phyloP scores from a whole-genome alignment of 2,113 vertebrate species.

The Peromyscus leucopus region DNA sequence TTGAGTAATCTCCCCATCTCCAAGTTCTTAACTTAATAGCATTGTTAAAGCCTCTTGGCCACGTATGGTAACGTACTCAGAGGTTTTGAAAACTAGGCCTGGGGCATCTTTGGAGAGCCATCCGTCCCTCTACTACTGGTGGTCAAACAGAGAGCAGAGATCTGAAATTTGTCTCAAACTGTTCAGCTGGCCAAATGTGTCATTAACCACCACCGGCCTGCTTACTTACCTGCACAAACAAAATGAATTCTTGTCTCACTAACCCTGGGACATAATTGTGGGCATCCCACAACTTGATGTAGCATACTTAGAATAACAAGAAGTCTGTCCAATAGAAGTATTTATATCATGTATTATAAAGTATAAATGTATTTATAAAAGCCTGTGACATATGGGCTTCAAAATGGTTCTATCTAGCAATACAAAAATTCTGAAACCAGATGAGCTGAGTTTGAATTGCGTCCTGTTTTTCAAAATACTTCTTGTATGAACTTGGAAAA shows the following conservation, averaged over 20 bases:
- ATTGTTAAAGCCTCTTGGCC: neutral
- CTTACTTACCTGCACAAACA: neutral
- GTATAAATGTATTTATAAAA: neutral
- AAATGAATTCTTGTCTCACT: neutral
- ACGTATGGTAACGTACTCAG: neutral
- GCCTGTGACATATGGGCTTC: neutral
- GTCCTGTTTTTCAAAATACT: conserved; percentile 9
- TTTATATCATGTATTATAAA: neutral
- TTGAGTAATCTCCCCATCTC: neutral
- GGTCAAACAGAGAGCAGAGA: neutral
- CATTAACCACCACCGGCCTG: neutral
- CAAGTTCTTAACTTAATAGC: neutral
- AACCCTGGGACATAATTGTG: neutral
- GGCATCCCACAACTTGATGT: neutral
- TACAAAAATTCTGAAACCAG: neutral
- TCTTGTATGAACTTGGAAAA: neutral
- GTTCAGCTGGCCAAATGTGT: neutral
- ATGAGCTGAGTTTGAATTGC: neutral
- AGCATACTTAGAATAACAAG: conserved; percentile 7
- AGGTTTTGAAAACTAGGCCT: neutral
- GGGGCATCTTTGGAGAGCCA: neutral
- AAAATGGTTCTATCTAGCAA: neutral
- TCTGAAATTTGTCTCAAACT: neutral
- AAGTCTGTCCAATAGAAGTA: neutral
- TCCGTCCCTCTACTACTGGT: neutral